Conservation (phyloP, 2,888 invertebrate genomes). For the Ditylenchus weischeri region DNA sequence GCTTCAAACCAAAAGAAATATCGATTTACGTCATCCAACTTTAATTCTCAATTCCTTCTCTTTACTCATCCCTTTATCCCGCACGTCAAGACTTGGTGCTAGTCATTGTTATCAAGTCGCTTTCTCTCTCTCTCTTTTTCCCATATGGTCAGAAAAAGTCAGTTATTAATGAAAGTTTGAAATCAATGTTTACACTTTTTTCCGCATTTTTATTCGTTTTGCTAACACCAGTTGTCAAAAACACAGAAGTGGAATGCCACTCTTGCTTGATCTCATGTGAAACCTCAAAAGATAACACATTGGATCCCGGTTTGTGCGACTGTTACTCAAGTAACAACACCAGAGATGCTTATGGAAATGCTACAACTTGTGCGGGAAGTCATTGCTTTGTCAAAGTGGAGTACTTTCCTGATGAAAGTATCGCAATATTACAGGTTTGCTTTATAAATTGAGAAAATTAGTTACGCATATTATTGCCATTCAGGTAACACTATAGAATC, state of each 20-base stretch:
- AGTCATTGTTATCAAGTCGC: too few relatives aligned
- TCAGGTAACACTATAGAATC: too few relatives aligned
- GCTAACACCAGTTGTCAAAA: too few relatives aligned
- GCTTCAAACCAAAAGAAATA: too few relatives aligned
- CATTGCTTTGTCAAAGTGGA: slow-evolving; percentile 42
- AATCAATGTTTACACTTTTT: too few relatives aligned
- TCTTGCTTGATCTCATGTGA: slow-evolving; percentile 52
- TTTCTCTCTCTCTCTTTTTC: neutral
- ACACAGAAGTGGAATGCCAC: slow-evolving; percentile 39
- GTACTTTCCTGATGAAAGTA: slow-evolving; percentile 45
- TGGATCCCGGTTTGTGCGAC: slow-evolving; percentile 53
- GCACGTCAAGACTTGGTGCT: too few relatives aligned
- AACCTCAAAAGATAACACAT: slow-evolving; percentile 34
- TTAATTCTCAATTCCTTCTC: too few relatives aligned
- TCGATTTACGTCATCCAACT: too few relatives aligned
- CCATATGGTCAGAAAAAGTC: neutral
- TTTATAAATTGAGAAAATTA: slow-evolving; percentile 1
- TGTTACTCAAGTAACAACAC: slow-evolving; percentile 37
- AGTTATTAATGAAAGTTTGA: neutral
- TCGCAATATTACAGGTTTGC: slow-evolving; percentile 54
- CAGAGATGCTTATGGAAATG: neutral
- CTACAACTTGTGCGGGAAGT: slow-evolving; percentile 34
- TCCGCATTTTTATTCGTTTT: too few relatives aligned
- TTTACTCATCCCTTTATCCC: too few relatives aligned
- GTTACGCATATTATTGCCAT: neutral